A percentile compares a stretch with the other conserved stretches of the same genome.
phyloP scores from a whole-genome alignment of 1,140 invertebrate species.

The Pygmarrhopalites habei region DNA sequence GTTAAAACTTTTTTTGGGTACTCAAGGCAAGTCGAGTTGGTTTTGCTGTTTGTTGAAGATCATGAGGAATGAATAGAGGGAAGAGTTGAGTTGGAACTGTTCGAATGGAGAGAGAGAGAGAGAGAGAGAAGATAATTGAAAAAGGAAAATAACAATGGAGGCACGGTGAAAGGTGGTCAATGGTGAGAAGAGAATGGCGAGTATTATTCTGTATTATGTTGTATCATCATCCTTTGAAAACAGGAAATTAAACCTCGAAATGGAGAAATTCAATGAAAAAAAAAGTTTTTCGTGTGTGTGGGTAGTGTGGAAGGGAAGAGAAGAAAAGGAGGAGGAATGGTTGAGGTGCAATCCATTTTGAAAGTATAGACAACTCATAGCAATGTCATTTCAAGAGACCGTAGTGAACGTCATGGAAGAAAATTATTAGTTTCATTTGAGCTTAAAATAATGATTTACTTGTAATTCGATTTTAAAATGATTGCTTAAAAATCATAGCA shows the following conservation, averaged over 20 bases:
- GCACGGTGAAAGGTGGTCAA: conserved; percentile 17
- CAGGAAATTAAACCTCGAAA: conserved; percentile 17
- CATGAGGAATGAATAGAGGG: neutral
- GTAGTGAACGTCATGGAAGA: no score
- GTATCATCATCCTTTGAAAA: conserved; percentile 13
- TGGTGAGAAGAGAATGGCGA: conserved; percentile 8
- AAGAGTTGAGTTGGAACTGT: neutral
- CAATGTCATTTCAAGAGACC: no score
- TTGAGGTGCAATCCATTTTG: no score
- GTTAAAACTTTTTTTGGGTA: neutral
- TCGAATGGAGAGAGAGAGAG: neutral
- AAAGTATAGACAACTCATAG: no score
- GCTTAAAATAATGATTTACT: no score
- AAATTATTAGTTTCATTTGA: no score
- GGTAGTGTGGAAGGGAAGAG: no score
- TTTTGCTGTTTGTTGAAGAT: conserved; percentile 1
- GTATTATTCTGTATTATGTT: conserved; percentile 16
- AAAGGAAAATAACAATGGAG: conserved; percentile 7
- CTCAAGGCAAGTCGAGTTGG: no score
- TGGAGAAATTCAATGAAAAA: conserved; percentile 9
- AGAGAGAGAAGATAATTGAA: neutral
- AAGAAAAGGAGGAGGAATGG: no score
- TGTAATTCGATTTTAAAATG: no score
- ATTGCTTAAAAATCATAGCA: no score
- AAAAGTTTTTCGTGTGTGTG: no score